Conservation (phyloP, 2,113 vertebrate species). For the Triplophysa tibetana region DNA sequence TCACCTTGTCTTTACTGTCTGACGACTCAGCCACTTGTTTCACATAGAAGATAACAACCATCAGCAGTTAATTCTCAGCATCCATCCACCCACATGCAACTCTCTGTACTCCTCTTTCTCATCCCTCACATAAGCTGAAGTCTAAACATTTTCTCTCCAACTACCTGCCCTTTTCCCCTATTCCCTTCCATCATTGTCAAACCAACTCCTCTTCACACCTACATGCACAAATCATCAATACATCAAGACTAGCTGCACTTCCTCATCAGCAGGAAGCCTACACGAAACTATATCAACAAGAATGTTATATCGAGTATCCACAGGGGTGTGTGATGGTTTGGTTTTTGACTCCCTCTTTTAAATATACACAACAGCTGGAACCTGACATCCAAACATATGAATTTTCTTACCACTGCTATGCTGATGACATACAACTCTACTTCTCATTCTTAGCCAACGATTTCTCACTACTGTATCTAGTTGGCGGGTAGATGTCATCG, state of each 20-base stretch:
- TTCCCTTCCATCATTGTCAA: background rate
- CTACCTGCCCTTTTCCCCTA: background rate
- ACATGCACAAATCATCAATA: background rate
- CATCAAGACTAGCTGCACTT: background rate
- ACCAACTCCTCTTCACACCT: background rate
- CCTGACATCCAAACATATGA: no score
- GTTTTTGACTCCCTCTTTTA: no score
- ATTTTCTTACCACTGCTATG: no score
- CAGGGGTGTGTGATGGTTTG: no score
- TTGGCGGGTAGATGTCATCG: no score
- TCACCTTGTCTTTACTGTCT: background rate
- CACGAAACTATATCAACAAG: no score
- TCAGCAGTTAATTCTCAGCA: constrained; percentile 1
- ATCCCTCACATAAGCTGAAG: background rate
- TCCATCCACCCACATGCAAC: background rate
- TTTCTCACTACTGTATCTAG: no score
- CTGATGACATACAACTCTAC: no score
- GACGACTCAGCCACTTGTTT: background rate
- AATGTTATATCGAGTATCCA: no score
- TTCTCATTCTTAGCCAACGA: background rate
- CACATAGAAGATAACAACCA: constrained; percentile 10
- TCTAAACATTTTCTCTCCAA: constrained; percentile 3
- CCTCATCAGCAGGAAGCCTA: background rate
- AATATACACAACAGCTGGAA: no score
- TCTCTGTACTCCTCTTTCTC: background rate